phyloP scores from a whole-genome alignment of 2,113 vertebrate genomes.

The Epinephelus moara region DNA sequence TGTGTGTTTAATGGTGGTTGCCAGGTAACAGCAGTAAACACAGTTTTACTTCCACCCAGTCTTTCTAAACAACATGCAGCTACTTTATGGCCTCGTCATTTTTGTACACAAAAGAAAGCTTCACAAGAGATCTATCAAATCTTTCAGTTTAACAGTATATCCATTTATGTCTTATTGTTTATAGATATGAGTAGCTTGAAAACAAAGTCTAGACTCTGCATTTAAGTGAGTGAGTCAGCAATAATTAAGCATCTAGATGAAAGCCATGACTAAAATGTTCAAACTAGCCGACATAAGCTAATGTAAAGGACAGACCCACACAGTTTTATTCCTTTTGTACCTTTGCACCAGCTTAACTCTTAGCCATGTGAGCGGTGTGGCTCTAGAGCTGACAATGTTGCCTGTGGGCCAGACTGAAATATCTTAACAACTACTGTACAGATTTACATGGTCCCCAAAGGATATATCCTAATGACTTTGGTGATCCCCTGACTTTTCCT shows the following conservation, averaged over 20 bases:
- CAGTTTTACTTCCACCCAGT: slow-evolving; percentile 26
- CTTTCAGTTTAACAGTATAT: neutral
- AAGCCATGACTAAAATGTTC: neutral
- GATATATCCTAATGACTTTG: neutral
- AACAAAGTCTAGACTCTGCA: neutral
- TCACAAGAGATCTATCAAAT: neutral
- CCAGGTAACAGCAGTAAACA: slow-evolving; percentile 64
- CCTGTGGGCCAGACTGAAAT: neutral
- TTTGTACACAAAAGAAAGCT: neutral
- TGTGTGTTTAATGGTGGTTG: slow-evolving; percentile 61
- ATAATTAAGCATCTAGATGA: neutral
- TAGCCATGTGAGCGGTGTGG: no score
- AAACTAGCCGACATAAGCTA: neutral
- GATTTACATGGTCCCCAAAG: neutral
- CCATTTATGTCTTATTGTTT: neutral
- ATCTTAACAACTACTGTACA: neutral
- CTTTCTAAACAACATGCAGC: slow-evolving; percentile 1
- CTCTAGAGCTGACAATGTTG: neutral
- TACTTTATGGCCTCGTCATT: neutral
- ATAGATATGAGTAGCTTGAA: neutral
- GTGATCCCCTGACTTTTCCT: neutral
- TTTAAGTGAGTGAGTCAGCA: neutral
- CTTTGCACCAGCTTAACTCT: no score
- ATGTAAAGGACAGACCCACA: neutral
- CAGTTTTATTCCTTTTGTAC: neutral